Conservation (phyloP, 2,113 vertebrate species). For the Passer montanus region DNA sequence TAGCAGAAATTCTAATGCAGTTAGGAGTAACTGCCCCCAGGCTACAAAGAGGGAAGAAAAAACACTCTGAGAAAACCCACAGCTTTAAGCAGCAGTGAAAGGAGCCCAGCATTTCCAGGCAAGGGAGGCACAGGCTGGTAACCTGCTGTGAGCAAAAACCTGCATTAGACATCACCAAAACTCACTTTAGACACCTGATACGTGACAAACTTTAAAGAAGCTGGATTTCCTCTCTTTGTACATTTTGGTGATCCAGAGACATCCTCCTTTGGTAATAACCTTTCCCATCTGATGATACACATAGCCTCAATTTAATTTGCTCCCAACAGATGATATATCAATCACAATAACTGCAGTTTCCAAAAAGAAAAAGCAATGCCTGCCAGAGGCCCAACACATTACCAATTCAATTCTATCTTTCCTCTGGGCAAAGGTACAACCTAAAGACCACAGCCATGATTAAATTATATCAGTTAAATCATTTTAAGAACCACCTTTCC, state of each 20-base stretch:
- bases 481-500: constrained; percentile 45
- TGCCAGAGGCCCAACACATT: constrained; percentile 38
- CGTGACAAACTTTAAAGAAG: neutral
- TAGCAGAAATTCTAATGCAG: neutral
- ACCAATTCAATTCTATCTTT: constrained; percentile 54
- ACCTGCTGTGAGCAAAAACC: neutral
- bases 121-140: neutral
- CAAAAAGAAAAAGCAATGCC: constrained; percentile 20
- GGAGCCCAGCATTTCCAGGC: neutral
- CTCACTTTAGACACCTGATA: neutral
- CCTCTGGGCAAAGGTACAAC: constrained; percentile 40
- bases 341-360: constrained; percentile 30
- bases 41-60: neutral
- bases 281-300: constrained; percentile 36
- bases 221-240: neutral
- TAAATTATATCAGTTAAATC: constrained; percentile 60
- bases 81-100: neutral
- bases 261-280: constrained; percentile 3
- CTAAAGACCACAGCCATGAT: constrained; percentile 40
- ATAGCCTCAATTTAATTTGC: constrained; percentile 54
- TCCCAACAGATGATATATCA: neutral
- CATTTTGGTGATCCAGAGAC: neutral
- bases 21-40: neutral
- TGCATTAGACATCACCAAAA: neutral
- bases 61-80: neutral